Evolutionary conservation across 2,113 vertebrate species (phyloP).

Genomic region (Penelope pileata): DNA sequence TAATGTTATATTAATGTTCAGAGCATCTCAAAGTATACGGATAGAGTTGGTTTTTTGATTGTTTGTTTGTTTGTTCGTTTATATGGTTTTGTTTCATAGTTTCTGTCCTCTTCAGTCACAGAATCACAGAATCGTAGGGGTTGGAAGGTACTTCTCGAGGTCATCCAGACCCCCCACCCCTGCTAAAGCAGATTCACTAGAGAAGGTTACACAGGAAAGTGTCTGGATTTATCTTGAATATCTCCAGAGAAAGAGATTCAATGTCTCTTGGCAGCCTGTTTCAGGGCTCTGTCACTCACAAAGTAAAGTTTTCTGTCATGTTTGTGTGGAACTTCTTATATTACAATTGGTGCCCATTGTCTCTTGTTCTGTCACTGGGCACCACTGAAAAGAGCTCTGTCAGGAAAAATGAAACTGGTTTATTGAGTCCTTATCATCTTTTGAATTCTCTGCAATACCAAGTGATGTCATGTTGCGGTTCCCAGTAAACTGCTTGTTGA

Average conservation of each 20-base stretch:
- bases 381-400: too few species aligned
- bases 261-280: background rate
- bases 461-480: background rate
- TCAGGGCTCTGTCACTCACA: background rate
- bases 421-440: slow-evolving; percentile 8
- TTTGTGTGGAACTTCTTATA: background rate
- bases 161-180: background rate
- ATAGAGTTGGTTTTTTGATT: too few species aligned
- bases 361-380: background rate
- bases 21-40: background rate
- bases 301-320: background rate
- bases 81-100: background rate
- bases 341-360: background rate
- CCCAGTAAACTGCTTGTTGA: background rate
- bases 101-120: background rate
- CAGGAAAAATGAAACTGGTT: background rate
- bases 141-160: background rate
- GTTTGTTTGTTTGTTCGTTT: background rate
- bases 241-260: background rate
- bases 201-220: background rate
- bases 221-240: background rate
- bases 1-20: background rate
- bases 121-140: background rate
- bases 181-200: background rate
- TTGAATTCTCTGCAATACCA: background rate